These are phyloP conservation scores for Nipponia nippon DNA, from an alignment of 2,113 vertebrate species.

Conservation along the genomic window DNA sequence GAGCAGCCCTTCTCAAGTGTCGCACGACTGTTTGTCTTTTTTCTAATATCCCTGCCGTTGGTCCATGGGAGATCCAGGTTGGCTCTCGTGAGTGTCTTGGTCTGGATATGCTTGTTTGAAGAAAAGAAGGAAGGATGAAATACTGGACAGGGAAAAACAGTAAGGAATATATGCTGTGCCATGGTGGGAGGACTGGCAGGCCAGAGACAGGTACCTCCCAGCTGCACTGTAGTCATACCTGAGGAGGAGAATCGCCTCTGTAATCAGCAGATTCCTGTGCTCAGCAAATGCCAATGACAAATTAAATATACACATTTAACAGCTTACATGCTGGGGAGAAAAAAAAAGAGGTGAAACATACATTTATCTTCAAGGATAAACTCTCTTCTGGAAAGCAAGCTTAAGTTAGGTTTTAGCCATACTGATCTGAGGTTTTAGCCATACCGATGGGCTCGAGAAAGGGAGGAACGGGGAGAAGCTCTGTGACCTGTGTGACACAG, in stretches of 20 bases:
- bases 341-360: neutral
- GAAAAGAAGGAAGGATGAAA: neutral
- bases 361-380: neutral
- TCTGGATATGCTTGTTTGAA: neutral
- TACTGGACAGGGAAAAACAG: neutral
- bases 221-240: neutral
- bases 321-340: neutral
- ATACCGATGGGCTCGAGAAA: neutral
- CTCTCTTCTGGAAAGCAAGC: neutral
- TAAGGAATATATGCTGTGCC: neutral
- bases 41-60: neutral
- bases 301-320: neutral
- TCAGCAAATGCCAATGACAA: neutral
- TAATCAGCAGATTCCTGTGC: neutral
- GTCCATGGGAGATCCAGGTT: neutral
- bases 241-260: neutral
- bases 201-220: neutral
- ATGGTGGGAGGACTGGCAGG: neutral
- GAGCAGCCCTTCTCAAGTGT: neutral
- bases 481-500: neutral
- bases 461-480: neutral
- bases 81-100: neutral
- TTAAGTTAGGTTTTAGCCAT: neutral
- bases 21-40: neutral
- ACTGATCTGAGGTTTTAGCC: neutral